Conservation (phyloP, 1,140 invertebrate genomes). For the Drosophila paulistorum region DNA sequence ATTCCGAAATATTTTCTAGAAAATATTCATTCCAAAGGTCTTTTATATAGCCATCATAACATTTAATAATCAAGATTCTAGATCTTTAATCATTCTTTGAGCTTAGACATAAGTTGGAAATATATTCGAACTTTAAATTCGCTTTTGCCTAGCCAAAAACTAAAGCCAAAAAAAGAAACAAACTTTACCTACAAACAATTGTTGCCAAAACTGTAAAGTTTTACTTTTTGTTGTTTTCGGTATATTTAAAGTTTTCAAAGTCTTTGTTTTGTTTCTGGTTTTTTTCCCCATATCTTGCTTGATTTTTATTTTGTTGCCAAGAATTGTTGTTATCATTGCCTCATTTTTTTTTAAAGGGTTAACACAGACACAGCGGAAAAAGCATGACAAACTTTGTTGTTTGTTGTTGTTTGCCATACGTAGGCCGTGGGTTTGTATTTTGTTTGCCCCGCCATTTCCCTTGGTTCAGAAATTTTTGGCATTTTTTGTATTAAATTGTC, state of each 20-base stretch:
- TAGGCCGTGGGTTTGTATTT: conserved; percentile 21
- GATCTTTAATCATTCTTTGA: background rate
- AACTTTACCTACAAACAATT: background rate
- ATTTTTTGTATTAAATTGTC: conserved; percentile 81
- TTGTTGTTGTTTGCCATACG: conserved; percentile 19
- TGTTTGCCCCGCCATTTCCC: conserved; percentile 11
- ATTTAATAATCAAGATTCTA: background rate
- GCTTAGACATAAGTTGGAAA: background rate
- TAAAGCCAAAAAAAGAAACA: background rate
- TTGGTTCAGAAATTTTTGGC: conserved; percentile 66
- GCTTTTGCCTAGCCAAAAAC: background rate
- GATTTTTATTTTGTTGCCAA: conserved; percentile 21
- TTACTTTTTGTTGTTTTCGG: background rate
- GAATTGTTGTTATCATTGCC: conserved; percentile 44
- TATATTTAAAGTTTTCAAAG: conserved; percentile 2
- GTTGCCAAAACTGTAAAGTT: conserved; percentile 4
- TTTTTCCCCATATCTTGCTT: conserved; percentile 12
- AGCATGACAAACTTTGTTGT: conserved; percentile 59
- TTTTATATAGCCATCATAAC: no score
- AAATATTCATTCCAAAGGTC: no score
- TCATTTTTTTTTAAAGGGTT: conserved; percentile 48
- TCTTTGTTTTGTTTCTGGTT: background rate
- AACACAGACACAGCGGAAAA: conserved; percentile 43
- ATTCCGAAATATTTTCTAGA: no score
- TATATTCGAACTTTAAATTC: background rate